A percentile compares a stretch with the other conserved stretches of the same genome.
Conservation (phyloP, 35 echinoderm and acorn worm species). For the Anneissia japonica region DNA sequence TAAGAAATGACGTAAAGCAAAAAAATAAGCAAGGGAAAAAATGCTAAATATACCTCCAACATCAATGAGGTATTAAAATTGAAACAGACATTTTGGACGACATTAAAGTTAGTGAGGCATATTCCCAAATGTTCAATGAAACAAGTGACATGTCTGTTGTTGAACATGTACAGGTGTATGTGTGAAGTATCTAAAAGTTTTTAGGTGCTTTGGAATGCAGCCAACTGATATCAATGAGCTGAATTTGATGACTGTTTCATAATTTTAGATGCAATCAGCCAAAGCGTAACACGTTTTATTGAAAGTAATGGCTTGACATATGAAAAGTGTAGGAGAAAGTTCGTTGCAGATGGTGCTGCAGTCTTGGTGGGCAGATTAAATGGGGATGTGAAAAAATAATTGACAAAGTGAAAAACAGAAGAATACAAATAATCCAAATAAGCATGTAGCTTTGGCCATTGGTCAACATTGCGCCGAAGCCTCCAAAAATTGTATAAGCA, state of each 20-base stretch:
- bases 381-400: no score
- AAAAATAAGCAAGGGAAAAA: constrained; percentile 12
- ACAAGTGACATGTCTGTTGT: constrained; percentile 23
- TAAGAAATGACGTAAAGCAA: constrained; percentile 12
- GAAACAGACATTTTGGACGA: constrained; percentile 27
- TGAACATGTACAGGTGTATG: constrained; percentile 38
- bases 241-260: constrained; percentile 1
- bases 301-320: constrained; percentile 6
- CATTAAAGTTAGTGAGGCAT: constrained; percentile 10
- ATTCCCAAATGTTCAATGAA: constrained; percentile 58
- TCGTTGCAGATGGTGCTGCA: constrained; percentile 28
- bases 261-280: constrained; percentile 23
- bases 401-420: no score
- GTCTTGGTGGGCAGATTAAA: constrained; percentile 25
- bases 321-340: background rate
- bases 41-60: constrained; percentile 35
- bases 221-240: background rate
- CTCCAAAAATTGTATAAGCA: no score
- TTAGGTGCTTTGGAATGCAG: constrained; percentile 4
- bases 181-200: constrained; percentile 28
- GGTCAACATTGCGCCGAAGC: no score
- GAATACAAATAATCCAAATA: no score
- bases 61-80: constrained; percentile 29
- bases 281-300: constrained; percentile 7
- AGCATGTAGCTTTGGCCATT: no score